These are phyloP conservation scores for Dasypogon diadema DNA, from an alignment of 2,888 invertebrate species.

Conservation along the genomic window DNA sequence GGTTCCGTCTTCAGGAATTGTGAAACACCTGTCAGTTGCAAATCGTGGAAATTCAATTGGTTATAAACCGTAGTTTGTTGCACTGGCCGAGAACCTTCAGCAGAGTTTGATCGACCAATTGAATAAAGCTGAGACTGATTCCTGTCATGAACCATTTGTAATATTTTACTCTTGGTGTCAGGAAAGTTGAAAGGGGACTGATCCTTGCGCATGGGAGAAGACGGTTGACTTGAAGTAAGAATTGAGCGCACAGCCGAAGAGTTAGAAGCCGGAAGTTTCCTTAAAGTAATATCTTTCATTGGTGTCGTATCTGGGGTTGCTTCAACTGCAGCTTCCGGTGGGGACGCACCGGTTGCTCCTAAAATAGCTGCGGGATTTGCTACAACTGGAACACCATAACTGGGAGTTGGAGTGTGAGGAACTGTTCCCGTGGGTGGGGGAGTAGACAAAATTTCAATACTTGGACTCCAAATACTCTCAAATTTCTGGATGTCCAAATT, in stretches of 20 bases:
- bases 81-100: constrained; percentile 15
- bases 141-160: constrained; percentile 54
- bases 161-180: constrained; percentile 58
- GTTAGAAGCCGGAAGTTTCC: constrained; percentile 71
- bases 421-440: constrained; percentile 69
- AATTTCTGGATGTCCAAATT: constrained; percentile 54
- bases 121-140: constrained; percentile 52
- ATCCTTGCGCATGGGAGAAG: constrained; percentile 78
- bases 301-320: constrained; percentile 92
- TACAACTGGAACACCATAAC: constrained; percentile 69
- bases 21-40: constrained; percentile 5
- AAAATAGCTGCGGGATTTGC: constrained; percentile 58
- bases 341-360: constrained; percentile 75
- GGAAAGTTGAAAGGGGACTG: constrained; percentile 71
- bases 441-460: constrained; percentile 64
- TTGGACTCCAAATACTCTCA: constrained; percentile 66
- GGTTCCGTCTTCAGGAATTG: constrained; percentile 5
- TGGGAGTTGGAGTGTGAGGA: constrained; percentile 70
- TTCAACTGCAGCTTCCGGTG: constrained; percentile 89
- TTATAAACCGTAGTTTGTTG: constrained; percentile 2
- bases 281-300: constrained; percentile 72
- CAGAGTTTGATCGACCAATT: constrained; percentile 28
- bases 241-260: constrained; percentile 78
- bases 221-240: constrained; percentile 72
- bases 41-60: constrained; percentile 10